These are phyloP conservation scores for Frieseomelitta varia DNA, from an alignment of 1,140 invertebrate species.

Conservation along the genomic window DNA sequence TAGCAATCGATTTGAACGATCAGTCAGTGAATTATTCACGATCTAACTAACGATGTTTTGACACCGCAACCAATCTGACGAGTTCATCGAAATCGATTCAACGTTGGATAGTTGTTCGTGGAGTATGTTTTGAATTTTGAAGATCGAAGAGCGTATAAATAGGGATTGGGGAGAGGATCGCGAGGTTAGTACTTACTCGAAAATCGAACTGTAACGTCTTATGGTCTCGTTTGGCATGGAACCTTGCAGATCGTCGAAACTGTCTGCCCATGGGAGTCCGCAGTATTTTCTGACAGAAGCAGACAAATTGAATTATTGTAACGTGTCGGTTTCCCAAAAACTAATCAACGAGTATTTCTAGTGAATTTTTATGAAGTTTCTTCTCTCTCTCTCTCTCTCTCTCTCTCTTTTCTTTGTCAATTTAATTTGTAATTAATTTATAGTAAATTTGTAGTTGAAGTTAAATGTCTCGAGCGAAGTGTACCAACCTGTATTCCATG, in stretches of 20 bases:
- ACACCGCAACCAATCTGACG: not conserved
- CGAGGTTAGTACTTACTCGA: conserved; percentile 84
- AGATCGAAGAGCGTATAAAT: not conserved
- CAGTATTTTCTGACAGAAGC: conserved; percentile 89
- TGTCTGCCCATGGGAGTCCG: conserved; percentile 89
- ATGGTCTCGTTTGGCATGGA: conserved; percentile 95
- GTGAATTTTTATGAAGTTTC: no score
- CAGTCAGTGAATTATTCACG: not conserved
- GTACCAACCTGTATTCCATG: conserved; percentile 90
- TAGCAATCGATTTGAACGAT: not conserved
- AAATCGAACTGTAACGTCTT: conserved; percentile 88
- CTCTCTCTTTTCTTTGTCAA: no score
- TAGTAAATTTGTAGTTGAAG: no score
- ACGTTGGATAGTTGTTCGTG: no score
- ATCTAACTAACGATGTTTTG: not conserved
- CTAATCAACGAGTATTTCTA: no score
- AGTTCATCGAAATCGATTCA: no score
- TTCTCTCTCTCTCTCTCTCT: no score
- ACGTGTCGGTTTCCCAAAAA: no score
- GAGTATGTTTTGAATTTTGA: no score
- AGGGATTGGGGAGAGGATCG: no score
- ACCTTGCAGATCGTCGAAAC: conserved; percentile 93
- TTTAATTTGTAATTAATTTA: no score
- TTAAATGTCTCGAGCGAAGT: not conserved
- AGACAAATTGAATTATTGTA: not conserved